A percentile compares a stretch with the other conserved stretches of the same genome.
phyloP scores from a whole-genome alignment of 1,140 invertebrate genomes.

The Drosophila yakuba region DNA sequence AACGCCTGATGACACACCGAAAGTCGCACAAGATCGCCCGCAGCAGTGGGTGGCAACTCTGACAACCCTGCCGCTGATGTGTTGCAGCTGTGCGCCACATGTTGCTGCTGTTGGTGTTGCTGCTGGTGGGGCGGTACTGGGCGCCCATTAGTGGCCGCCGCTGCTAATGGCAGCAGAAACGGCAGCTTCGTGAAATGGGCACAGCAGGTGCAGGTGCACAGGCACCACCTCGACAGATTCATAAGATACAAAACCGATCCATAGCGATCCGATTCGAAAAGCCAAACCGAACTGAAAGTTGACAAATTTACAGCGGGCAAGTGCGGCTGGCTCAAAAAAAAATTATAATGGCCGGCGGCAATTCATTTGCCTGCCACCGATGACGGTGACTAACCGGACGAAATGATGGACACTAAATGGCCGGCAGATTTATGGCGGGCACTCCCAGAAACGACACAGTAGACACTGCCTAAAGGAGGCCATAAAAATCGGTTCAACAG shows the following conservation, averaged over 20 bases:
- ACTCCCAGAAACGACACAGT: slow-evolving; percentile 42
- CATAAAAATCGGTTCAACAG: neutral
- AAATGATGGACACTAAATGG: slow-evolving; percentile 80
- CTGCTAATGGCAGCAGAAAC: slow-evolving; percentile 47
- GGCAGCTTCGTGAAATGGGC: slow-evolving; percentile 74
- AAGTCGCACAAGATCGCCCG: slow-evolving; percentile 48
- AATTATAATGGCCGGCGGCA: slow-evolving; percentile 60
- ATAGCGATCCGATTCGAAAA: slow-evolving; percentile 31
- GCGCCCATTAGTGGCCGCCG: slow-evolving; percentile 64
- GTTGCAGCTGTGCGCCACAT: slow-evolving; percentile 81
- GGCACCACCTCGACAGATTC: slow-evolving; percentile 31
- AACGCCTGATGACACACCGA: slow-evolving; percentile 72
- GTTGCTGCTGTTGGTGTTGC: slow-evolving; percentile 52
- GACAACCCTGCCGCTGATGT: slow-evolving; percentile 71
- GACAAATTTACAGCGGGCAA: slow-evolving; percentile 74
- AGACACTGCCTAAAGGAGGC: slow-evolving; percentile 5
- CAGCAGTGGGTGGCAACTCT: slow-evolving; percentile 75
- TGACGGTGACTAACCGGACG: slow-evolving; percentile 65
- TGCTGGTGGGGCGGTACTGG: slow-evolving; percentile 62
- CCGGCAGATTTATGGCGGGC: slow-evolving; percentile 75
- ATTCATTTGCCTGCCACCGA: slow-evolving; percentile 70
- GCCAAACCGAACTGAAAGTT: slow-evolving; percentile 61
- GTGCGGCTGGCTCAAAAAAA: slow-evolving; percentile 53
- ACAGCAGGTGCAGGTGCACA: slow-evolving; percentile 77
- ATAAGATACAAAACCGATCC: slow-evolving; percentile 27